These are phyloP conservation scores for Sanderia malayensis DNA, from an alignment of 30 jellyfish, hydroid and myxozoan species.

Conservation along the genomic window DNA sequence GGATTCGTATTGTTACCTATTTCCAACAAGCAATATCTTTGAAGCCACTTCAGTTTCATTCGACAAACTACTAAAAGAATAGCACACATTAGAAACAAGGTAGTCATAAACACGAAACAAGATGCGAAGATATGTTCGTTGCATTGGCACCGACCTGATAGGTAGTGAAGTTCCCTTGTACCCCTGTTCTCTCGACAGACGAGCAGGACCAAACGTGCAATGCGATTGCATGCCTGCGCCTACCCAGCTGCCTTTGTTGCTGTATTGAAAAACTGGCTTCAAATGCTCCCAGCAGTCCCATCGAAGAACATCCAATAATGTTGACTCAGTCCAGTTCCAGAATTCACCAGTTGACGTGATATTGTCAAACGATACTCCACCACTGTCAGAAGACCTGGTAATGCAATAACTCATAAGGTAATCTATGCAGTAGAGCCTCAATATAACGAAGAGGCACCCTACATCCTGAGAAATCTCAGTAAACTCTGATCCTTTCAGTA, in stretches of 20 bases:
- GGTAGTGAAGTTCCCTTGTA: too few species aligned
- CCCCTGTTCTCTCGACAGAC: slow-evolving; percentile 16
- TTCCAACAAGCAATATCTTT: slow-evolving; percentile 16
- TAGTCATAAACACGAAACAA: too few species aligned
- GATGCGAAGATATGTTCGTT: too few species aligned
- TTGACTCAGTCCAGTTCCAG: slow-evolving; percentile 48
- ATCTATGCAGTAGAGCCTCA: too few species aligned
- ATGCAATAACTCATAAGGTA: too few species aligned
- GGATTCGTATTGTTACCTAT: too few species aligned
- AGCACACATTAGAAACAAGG: too few species aligned
- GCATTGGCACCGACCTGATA: too few species aligned
- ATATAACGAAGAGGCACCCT: too few species aligned
- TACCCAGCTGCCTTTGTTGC: background rate
- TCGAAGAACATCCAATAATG: slow-evolving; percentile 15
- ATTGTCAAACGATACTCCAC: slow-evolving; percentile 3
- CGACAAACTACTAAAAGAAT: background rate
- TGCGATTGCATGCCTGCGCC: too few species aligned
- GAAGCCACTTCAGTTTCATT: background rate
- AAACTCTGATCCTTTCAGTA: too few species aligned
- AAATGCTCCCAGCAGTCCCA: slow-evolving; percentile 53
- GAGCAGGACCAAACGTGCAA: slow-evolving; percentile 56
- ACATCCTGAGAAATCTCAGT: too few species aligned
- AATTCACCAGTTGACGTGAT: slow-evolving; percentile 22
- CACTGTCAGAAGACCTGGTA: background rate
- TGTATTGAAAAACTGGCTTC: background rate